Conservation (phyloP, 2,113 vertebrate species). For the Brevimyrus niger region DNA sequence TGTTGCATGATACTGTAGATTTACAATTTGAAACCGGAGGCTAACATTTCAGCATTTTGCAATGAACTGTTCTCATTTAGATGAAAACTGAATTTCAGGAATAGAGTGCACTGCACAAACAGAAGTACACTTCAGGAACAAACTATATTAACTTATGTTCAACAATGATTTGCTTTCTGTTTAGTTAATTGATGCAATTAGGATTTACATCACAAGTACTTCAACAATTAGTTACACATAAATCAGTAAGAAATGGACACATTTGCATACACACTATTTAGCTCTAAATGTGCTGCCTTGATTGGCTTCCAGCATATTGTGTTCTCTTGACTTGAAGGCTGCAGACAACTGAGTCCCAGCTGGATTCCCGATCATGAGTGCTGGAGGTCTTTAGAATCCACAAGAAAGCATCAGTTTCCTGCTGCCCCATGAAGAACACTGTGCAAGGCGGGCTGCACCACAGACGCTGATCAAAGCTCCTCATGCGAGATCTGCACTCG, state of each 20-base stretch:
- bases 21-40: neutral
- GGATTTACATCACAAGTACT: neutral
- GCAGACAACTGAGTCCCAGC: conserved; percentile 16
- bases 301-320: conserved; percentile 11
- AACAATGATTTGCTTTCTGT: neutral
- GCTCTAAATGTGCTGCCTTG: neutral
- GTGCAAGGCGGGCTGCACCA: neutral
- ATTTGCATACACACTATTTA: neutral
- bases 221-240: neutral
- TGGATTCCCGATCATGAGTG: conserved; percentile 7
- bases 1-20: neutral
- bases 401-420: conserved; percentile 2
- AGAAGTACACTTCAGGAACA: neutral
- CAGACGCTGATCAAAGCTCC: conserved; percentile 3
- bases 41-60: neutral
- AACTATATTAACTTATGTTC: neutral
- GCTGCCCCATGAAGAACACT: neutral
- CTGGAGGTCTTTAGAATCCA: conserved; percentile 3
- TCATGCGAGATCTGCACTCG: neutral
- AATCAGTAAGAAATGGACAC: neutral
- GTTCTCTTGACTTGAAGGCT: conserved; percentile 1
- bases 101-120: neutral
- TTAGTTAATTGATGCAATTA: neutral
- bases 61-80: neutral
- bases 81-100: neutral